A percentile compares a stretch with the other conserved stretches of the same genome.
Evolutionary conservation across 1,140 invertebrate genomes (phyloP).

Genomic region (Drosophila kohkoa): DNA sequence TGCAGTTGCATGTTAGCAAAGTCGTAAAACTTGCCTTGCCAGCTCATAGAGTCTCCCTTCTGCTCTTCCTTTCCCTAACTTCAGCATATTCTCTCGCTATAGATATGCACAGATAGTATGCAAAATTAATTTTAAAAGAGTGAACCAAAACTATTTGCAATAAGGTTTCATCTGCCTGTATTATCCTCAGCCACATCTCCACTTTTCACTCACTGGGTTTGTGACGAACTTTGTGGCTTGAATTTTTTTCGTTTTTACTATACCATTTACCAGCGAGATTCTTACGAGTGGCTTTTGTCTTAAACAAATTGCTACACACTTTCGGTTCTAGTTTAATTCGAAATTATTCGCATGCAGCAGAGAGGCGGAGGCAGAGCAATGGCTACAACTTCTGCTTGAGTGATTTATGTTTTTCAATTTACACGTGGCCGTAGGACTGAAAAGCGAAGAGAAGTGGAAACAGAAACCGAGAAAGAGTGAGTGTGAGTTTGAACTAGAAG

Average conservation of each 20-base stretch:
- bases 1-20: conserved; percentile 49
- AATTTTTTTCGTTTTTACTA: conserved; percentile 18
- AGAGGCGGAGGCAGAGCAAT: conserved; percentile 8
- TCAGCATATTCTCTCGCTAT: background rate
- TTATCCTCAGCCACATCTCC: conserved; percentile 1
- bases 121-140: conserved; percentile 80
- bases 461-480: background rate
- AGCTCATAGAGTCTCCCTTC: background rate
- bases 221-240: conserved; percentile 63
- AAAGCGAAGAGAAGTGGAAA: background rate
- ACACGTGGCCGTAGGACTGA: conserved; percentile 37
- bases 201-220: conserved; percentile 10
- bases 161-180: conserved; percentile 46
- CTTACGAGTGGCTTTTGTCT: conserved; percentile 70
- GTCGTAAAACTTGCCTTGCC: conserved; percentile 68
- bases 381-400: conserved; percentile 75
- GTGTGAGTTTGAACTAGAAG: conserved; percentile 27
- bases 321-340: conserved; percentile 78
- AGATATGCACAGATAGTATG: conserved; percentile 42
- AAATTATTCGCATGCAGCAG: conserved; percentile 67
- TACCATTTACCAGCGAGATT: conserved; percentile 4
- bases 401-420: conserved; percentile 83
- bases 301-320: conserved; percentile 82
- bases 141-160: conserved; percentile 67
- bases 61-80: conserved; percentile 2